phyloP scores from a whole-genome alignment of 2,797 vertebrate species.

The Argyrosomus regius region DNA sequence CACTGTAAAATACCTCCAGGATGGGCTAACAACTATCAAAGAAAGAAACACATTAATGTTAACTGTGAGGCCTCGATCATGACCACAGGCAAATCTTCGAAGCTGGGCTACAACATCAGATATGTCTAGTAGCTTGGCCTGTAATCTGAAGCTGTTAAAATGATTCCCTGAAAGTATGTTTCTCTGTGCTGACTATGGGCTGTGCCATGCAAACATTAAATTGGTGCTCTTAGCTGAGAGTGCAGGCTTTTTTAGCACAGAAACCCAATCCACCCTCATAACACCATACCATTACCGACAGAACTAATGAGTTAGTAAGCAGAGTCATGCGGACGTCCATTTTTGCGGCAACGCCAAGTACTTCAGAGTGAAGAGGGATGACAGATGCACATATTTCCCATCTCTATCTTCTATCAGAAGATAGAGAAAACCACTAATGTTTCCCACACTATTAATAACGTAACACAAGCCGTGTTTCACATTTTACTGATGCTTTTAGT shows the following conservation, averaged over 20 bases:
- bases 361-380: slow-evolving; percentile 30
- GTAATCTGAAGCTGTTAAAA: slow-evolving; percentile 35
- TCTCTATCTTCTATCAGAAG: neutral
- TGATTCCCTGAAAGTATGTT: slow-evolving; percentile 38
- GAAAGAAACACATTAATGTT: neutral
- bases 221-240: slow-evolving; percentile 5
- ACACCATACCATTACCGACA: slow-evolving; percentile 37
- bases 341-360: slow-evolving; percentile 26
- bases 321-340: slow-evolving; percentile 55
- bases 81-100: slow-evolving; percentile 4
- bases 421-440: neutral
- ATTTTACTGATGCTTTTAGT: slow-evolving; percentile 16
- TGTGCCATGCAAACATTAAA: slow-evolving; percentile 18
- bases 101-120: slow-evolving; percentile 4
- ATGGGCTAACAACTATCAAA: neutral
- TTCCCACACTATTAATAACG: neutral
- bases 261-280: slow-evolving; percentile 50
- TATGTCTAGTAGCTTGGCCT: slow-evolving; percentile 5
- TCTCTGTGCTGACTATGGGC: neutral
- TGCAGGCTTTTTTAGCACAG: slow-evolving; percentile 29
- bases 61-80: neutral
- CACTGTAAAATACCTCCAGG: neutral
- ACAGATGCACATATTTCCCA: slow-evolving; percentile 39
- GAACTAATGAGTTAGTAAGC: slow-evolving; percentile 52
- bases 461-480: neutral